Evolutionary conservation across 2,888 invertebrate species (phyloP).

Genomic region (Callinectes sapidus): DNA sequence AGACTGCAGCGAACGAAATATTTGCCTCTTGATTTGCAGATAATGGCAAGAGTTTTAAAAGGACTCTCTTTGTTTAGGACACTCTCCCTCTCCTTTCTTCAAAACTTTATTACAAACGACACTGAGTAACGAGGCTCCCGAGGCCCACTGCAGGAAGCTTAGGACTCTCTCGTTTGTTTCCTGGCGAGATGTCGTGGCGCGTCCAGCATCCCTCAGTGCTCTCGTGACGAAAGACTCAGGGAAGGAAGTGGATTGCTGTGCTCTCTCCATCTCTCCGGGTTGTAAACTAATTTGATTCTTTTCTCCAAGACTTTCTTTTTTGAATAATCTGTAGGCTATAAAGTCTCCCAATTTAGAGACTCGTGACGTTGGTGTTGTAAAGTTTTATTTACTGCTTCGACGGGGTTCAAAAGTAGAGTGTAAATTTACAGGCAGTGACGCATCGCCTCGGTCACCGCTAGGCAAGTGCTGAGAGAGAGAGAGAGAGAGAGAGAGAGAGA

Average conservation of each 20-base stretch:
- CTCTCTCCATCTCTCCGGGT: neutral
- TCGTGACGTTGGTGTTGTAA: conserved; percentile 1
- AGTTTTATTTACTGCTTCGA: neutral
- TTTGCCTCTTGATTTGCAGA: conserved; percentile 14
- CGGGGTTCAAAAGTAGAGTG: neutral
- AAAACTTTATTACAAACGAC: conserved; percentile 25
- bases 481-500: conserved; percentile 37
- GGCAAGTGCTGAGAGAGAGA: neutral
- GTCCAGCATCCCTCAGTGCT: neutral
- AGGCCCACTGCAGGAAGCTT: neutral
- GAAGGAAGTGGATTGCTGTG: neutral
- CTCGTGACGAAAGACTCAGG: neutral
- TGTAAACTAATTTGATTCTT: neutral
- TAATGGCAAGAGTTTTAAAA: conserved; percentile 36
- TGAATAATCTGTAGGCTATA: neutral
- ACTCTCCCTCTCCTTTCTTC: conserved; percentile 22
- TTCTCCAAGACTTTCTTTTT: neutral
- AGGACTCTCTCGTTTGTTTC: neutral
- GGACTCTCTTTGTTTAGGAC: neutral
- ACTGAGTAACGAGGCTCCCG: neutral
- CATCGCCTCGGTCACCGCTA: neutral
- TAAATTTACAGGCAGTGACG: neutral
- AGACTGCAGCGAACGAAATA: neutral
- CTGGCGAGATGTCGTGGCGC: neutral
- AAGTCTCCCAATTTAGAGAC: conserved; percentile 28